Base-by-base conservation (phyloP, 2,113 vertebrate genomes). In the Hippocampus mohnikei region DNA sequence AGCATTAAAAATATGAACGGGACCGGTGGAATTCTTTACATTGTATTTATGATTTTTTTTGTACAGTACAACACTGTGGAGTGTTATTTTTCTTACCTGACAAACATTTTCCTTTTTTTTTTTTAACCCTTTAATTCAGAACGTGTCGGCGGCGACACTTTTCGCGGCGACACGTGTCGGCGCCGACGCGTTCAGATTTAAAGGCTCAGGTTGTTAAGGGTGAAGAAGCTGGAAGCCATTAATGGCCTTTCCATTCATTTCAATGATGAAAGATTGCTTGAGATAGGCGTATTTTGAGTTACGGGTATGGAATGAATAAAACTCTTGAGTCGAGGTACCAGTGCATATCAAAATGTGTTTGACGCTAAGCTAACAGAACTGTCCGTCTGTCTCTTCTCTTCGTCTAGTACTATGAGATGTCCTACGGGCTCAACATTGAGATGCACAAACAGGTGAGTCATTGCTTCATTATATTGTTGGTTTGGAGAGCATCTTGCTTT, bases 341-440 rank as follows among this genome's bases (percentile, higher is more conserved):
- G 10, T 3, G 11, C 25, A 58, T 33, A 18, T 33, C 27, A 60
- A 37, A 60, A 33, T 9, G 3, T 33, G 58, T 55, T 55, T 60
- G 27, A 60, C 8, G 27, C 58, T 23, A 27, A 15, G 55, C 23
- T 58, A 58, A 58, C 3, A 18, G 15, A 33, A 58, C 13, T 33
- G 27, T 60, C 15, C 27, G 12, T 46, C 11, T 71, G 59, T 80
- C 23, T 60, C 1, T 23, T 60, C 69, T 1, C 56, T 41, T n/a
- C 46, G 59, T 29, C 5, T 69, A 92, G 85, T 89, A 91, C 77
- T 91, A 90, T 8, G 88, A 91, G 82, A 91, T 98, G 96, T 98
- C 96, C 70, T 98, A 98, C 0, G 95, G 95, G 64, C 91, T 98
- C 80, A 98, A 98, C 68, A 98, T 98, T 53, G 96, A 97, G 90